Evolutionary conservation across 1,140 invertebrate genomes (phyloP), one percentile per base, ranked within the genome.

Genomic region (Triops longicaudatus): DNA sequence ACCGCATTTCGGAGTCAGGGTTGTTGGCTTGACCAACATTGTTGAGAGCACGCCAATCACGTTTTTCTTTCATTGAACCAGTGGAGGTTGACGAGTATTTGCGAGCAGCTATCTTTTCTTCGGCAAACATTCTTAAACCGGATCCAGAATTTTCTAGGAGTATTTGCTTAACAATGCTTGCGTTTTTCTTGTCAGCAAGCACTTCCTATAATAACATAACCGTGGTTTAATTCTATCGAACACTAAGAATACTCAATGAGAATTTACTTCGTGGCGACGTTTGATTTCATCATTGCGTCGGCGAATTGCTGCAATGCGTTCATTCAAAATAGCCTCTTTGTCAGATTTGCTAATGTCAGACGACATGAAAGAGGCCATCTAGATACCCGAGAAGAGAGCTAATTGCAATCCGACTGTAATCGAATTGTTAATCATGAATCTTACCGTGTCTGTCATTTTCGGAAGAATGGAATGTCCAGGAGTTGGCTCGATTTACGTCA

Each of bases 291-390:
- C 74, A 42, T 75, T 75, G 26, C 44, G 37, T 26, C 17, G 11
- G 41, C 74, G 74, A 6, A 75, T 75, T 11, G 74, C 74, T 50
- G 26, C 74, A 44, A 75, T 75, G 11, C 74, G 27, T 26, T 75
- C 74, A 26, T 75, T 75, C 74, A 75, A 22, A 43, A 75, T 42
- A 41, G 74, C 74, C 37, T 75, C 74, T 41, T 44, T 41, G 14
- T 75, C 74, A 14, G 11, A 12, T 63, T 44, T 6, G 28, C 74
- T 12, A 12, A 75, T 9, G 10, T 63, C 50, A n/a, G 10, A 1
- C 14, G 50, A 17, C 50, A 63, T 17, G 17, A 14, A 63, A 63
- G 50, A 22, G 0, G 50, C 50, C 22, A 63, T 17, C 50, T 63
- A 63, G 0, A 14, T n/a, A 63, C 50, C 14, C 22, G 17, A 63